A percentile compares a stretch with the other conserved stretches of the same genome.
phyloP scores from a whole-genome alignment of 2,797 vertebrate species.

The Crypturellus tataupa region DNA sequence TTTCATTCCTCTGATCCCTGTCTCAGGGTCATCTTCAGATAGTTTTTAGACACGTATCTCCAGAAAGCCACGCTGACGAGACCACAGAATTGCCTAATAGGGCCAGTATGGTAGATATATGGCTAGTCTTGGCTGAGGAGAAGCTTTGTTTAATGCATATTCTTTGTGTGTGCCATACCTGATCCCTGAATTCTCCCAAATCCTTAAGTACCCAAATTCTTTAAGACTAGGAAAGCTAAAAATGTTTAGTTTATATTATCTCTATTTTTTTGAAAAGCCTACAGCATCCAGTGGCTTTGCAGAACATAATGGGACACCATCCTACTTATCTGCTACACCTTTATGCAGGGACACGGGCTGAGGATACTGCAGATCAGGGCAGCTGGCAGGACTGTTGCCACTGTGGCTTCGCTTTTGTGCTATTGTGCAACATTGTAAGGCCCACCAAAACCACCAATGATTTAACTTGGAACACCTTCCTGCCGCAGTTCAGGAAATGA shows the following conservation, averaged over 20 bases:
- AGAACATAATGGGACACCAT: background rate
- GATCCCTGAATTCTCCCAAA: background rate
- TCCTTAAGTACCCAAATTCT: background rate
- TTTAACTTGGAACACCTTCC: background rate
- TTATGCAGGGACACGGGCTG: background rate
- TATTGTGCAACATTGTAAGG: background rate
- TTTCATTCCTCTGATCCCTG: fast-evolving
- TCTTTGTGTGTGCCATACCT: background rate
- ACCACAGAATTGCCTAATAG: background rate
- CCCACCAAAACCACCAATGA: background rate
- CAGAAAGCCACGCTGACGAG: background rate
- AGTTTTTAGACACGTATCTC: background rate
- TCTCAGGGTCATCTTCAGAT: background rate
- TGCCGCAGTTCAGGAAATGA: background rate
- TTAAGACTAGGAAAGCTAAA: no score
- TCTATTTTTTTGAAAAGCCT: background rate
- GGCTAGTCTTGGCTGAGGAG: background rate
- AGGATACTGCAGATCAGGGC: background rate
- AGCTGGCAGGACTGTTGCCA: background rate
- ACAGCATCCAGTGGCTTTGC: background rate
- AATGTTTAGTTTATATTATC: background rate
- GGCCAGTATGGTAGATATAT: background rate
- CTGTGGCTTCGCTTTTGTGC: background rate
- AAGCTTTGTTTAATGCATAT: background rate
- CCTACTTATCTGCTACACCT: background rate